Evolutionary conservation across 2,113 vertebrate species (phyloP), one percentile per base, ranked within the genome.

Genomic region (Corythornis madagascariensis): DNA sequence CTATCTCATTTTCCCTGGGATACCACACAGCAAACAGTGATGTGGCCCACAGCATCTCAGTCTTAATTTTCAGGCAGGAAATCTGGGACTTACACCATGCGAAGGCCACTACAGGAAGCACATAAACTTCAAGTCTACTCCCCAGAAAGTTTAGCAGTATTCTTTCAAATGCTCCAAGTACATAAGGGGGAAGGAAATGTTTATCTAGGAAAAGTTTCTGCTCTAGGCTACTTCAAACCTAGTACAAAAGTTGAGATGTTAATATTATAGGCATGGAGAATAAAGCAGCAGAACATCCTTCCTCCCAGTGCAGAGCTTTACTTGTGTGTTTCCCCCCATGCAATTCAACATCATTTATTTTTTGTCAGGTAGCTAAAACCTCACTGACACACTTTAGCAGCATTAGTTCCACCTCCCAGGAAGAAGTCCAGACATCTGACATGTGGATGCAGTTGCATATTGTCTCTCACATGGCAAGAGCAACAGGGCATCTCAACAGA

Each of bases 381-480:
- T 24, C 42, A 38, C 6, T 43, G 24, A 35, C 2, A 4, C 45
- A 57, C 18, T 55, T 76, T 9, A 42, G 31, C 28, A 61, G 50
- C 4, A 3, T 29, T 33, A 64, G 28, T 55, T 88, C 26, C 26
- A n/a, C 38, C 40, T 80, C 52, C 50, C 12, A 10, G 31, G 31
- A 92, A 74, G 1, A 20, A 81, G 11, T 14, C 8, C 5, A 2
- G 56, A 17, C 3, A 13, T 25, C 28, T 15, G 11, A 38, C 0
- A 0, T 0, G 2, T 8, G 10, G 33, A 65, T 33, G 55, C 19
- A 80, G 47, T 25, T 71, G 47, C 1, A 2, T n/a, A 60, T 5
- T 80, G 25, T 38, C 31, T 88, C 31, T 70, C 5, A 4, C 56
- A 33, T 90, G 9, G 21, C 40, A 82, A 91, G 16, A 86, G 16